These are phyloP conservation scores for Eupithecia inturbata DNA, from an alignment of 2,888 invertebrate species.

Conservation along the genomic window DNA sequence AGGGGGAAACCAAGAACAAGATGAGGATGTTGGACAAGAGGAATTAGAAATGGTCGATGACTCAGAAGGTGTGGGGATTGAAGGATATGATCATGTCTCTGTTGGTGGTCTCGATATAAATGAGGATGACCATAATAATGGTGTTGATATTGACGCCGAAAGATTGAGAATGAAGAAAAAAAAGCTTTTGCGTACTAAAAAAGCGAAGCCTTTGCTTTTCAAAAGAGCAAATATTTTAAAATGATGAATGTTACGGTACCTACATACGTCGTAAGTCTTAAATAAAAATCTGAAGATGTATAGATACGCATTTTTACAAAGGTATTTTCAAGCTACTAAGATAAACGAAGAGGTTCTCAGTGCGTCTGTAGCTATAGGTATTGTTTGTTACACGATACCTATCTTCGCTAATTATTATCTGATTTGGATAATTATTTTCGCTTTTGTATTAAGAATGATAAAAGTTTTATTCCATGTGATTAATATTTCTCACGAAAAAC, in stretches of 20 bases:
- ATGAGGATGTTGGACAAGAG: background rate
- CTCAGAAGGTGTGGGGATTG: background rate
- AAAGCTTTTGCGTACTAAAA: background rate
- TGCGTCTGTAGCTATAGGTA: no score
- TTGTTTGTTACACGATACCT: no score
- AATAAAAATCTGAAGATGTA: background rate
- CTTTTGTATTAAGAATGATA: no score
- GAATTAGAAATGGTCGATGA: background rate
- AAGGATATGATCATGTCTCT: background rate
- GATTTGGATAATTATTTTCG: no score
- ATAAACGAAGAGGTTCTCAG: no score
- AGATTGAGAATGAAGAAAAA: background rate
- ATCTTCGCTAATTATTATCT: no score
- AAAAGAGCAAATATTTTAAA: background rate
- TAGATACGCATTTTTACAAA: background rate
- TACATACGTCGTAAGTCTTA: background rate
- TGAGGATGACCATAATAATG: background rate
- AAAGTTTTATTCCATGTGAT: no score
- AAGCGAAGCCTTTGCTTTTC: slow-evolving; percentile 3
- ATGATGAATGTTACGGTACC: background rate
- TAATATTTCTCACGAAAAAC: no score
- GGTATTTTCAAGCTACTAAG: no score
- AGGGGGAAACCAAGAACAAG: background rate
- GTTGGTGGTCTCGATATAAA: background rate
- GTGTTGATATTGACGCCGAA: background rate